Evolutionary conservation across 2,797 vertebrate species (phyloP).

Genomic region (Gymnothorax javanicus): DNA sequence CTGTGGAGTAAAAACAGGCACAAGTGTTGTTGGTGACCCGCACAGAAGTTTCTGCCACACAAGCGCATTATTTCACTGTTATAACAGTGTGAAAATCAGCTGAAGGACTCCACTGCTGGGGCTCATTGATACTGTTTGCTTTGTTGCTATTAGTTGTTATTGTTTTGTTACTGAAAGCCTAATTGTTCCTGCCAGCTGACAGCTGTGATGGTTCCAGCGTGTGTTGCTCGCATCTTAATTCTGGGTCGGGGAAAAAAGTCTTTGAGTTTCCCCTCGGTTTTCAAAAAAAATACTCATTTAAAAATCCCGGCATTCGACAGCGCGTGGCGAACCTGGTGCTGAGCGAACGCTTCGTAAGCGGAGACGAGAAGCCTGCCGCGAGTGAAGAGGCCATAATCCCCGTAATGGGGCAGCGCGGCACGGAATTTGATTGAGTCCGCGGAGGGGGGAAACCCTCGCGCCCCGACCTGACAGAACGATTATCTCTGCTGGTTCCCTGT

Average conservation of each 20-base stretch:
- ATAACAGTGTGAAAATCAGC: not conserved
- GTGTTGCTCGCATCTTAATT: not conserved
- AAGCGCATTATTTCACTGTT: not conserved
- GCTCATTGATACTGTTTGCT: not conserved
- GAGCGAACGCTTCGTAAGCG: not conserved
- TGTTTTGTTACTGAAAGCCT: not conserved
- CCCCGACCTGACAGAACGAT: not conserved
- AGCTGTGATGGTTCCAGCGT: slow-evolving; percentile 11
- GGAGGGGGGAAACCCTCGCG: slow-evolving; percentile 28
- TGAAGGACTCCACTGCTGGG: not conserved
- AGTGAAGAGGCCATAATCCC: not conserved
- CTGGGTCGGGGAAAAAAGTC: not conserved
- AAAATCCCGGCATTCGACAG: not conserved
- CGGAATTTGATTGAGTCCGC: slow-evolving; percentile 25
- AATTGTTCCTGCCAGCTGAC: slow-evolving; percentile 30
- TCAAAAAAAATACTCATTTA: not conserved
- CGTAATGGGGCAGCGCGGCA: not conserved
- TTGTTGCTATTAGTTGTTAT: not conserved
- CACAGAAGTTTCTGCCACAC: not conserved
- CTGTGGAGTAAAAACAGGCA: not conserved
- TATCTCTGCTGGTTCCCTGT: not conserved
- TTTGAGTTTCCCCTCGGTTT: not conserved
- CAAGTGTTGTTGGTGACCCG: not conserved
- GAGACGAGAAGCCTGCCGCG: not conserved
- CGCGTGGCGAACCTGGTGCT: not conserved